Evolutionary conservation across 2,797 vertebrate genomes (phyloP).

Genomic region (Scomberomorus guttatus): DNA sequence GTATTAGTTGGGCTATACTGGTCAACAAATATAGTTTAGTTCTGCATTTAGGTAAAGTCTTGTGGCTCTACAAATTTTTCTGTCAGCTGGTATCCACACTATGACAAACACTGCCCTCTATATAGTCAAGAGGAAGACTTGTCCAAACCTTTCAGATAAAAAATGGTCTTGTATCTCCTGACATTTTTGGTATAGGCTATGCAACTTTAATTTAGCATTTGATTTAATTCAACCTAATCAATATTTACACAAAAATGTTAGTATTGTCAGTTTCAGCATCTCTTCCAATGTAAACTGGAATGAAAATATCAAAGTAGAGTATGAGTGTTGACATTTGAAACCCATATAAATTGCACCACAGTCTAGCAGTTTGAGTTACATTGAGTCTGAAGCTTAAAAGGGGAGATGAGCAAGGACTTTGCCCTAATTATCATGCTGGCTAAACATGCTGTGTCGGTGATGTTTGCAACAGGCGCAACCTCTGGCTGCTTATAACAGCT

Average conservation of each 20-base stretch:
- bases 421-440: constrained; percentile 75
- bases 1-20: too few relatives aligned
- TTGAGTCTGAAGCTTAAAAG: constrained; percentile 44
- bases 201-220: neutral
- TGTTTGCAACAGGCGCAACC: constrained; percentile 80
- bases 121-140: neutral
- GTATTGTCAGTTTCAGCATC: neutral
- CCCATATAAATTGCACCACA: neutral
- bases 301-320: constrained; percentile 21
- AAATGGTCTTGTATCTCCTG: neutral
- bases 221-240: neutral
- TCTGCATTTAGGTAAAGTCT: neutral
- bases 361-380: constrained; percentile 40
- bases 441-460: constrained; percentile 77
- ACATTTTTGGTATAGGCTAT: neutral
- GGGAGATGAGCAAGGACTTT: constrained; percentile 76
- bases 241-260: neutral
- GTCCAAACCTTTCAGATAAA: neutral
- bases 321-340: constrained; percentile 34
- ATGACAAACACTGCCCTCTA: neutral
- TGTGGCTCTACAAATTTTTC: neutral
- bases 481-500: constrained; percentile 84
- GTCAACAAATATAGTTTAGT: too few relatives aligned
- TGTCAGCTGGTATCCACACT: neutral
- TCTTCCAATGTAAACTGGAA: neutral